Base-by-base conservation (phyloP, 2,797 vertebrate species). In the Fratercula arctica region DNA sequence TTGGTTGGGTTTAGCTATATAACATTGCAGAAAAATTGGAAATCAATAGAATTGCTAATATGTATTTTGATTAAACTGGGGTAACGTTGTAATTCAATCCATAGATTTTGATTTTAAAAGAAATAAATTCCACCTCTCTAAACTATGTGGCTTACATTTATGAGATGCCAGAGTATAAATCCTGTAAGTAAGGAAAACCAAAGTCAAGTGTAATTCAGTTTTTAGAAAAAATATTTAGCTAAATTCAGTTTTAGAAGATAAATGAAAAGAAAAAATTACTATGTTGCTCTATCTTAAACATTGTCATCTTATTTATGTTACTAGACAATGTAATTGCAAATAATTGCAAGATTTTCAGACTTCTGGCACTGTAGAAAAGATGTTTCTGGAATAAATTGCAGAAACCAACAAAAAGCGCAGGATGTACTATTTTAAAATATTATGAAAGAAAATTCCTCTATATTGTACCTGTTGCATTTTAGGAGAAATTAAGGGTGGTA, bases 51-150 rank as follows among this genome's bases (percentile, higher is more conserved):
- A 74, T 51, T 76, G 39, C 35, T 76, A 74, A 81, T 35, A 89
- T 14, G 12, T 87, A 76, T 95, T 98, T 96, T 97, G 89, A 95
- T 94, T 91, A 50, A 60, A 92, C 35, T 82, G 87, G 54, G 33
- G 45, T 87, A 94, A 50, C 46, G 29, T 31, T 51, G 25, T 45
- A 87, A 84, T 94, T 90, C 56, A 95, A 92, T 83, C 43, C 61
- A 94, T 41, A 74, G 61, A 72, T 95, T 91, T 90, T 46, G 9
- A 92, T 86, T 75, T 41, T 19, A 25, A 75, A 70, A 93, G 95
- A 84, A 9, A 5, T 15, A 21, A 84, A 53, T 31, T 61, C 31
- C 41, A 75, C 26, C 31, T 50, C 68, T 93, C 61, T 86, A 68
- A 84, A 82, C 24, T 51, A 50, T 41, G n/a, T 59, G 59, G 14